Base-by-base conservation (phyloP, 1,140 invertebrate genomes). In the Drosophila pruinosa region DNA sequence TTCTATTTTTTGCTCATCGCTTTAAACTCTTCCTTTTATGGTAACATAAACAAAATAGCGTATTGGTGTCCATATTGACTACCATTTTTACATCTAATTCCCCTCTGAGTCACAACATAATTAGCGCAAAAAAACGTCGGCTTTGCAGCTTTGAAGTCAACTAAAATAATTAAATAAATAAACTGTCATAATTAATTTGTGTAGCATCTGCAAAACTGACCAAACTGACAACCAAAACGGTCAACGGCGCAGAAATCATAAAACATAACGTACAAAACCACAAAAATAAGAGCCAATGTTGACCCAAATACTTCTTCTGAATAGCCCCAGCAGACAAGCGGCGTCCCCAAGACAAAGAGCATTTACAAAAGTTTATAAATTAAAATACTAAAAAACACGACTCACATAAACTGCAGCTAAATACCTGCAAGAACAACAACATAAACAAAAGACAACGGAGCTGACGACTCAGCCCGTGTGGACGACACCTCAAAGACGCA, bases 151-250 rank as follows among this genome's bases (percentile, higher is more conserved):
- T 88, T 88, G 78, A 88, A 78, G 63, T 75, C 56, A n/a, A 26
- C 50, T 43, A 38, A 72, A 82, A 88, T 81, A 86, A 86, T 88
- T 86, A 86, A 82, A 88, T 86, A 88, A 88, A 86, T 86, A 86
- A 86, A 86, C 82, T 86, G 82, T 88, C 82, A 86, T 88, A 86
- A 86, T 86, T 86, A 86, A 86, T 86, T 88, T 70, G 81, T 75
- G 50, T 41, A 36, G 45, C 82, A 72, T 62, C 77, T 75, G 71
- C 62, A 52, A 61, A 57, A 78, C 7, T 61, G 26, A 26, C 39
- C 43, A 19, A 15, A 34, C n/a, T n/a, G n/a, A n/a, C 48, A 67
- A 48, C 12, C 34, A 34, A 50, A 47, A 52, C 50, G 52, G 31
- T 57, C 47, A 70, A 34, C 58, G 41, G 31, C 17, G 50, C 47